phyloP scores from a whole-genome alignment of 2,888 invertebrate species.

The Eilema sororculum region DNA sequence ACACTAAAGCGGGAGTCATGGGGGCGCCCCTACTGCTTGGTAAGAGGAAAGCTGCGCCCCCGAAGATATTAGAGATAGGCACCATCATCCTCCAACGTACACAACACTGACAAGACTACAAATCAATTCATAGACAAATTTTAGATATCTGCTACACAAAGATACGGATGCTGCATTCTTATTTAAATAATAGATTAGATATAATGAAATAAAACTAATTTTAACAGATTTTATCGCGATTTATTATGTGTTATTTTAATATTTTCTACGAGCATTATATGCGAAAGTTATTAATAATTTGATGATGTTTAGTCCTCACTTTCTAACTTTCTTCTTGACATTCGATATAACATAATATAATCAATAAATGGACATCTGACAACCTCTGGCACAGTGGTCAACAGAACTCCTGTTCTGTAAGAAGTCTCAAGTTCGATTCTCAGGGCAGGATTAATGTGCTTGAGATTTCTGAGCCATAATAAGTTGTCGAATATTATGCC shows the following conservation, averaged over 20 bases:
- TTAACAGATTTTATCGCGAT: background rate
- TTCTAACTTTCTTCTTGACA: conserved; percentile 4
- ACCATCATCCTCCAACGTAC: no score
- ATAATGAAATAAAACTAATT: background rate
- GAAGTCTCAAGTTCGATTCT: background rate
- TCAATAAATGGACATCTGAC: background rate
- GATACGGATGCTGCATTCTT: background rate
- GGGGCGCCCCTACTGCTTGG: no score
- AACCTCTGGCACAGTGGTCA: background rate
- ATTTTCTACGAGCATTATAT: background rate
- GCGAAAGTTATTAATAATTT: conserved; percentile 1
- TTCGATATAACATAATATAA: background rate
- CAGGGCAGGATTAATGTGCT: background rate
- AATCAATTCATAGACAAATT: background rate
- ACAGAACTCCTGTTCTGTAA: background rate
- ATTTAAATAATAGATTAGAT: background rate
- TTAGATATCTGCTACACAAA: background rate
- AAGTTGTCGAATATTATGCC: background rate
- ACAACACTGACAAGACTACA: background rate
- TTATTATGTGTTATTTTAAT: conserved; percentile 3
- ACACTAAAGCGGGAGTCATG: no score
- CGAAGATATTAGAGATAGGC: no score
- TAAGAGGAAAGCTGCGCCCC: no score
- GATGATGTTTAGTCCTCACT: background rate
- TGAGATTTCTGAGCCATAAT: background rate